Evolutionary conservation across 2,113 vertebrate species (phyloP).

Genomic region (Notarius quadriscutis): DNA sequence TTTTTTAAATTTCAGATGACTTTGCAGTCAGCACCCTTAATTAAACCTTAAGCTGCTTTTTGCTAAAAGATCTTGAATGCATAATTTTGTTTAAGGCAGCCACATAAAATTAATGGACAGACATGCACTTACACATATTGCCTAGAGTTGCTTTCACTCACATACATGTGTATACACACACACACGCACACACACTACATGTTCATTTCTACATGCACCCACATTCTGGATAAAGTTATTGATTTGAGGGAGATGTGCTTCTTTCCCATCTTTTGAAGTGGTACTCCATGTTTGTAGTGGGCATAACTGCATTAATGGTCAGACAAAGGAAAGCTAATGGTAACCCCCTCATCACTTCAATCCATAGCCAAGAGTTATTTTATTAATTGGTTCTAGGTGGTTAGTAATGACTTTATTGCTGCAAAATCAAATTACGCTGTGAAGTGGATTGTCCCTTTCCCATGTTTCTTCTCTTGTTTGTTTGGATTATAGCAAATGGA

Average conservation of each 20-base stretch:
- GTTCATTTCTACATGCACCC: slow-evolving; percentile 3
- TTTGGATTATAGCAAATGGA: slow-evolving; percentile 59
- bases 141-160: neutral
- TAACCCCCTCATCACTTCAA: slow-evolving; percentile 70
- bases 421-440: slow-evolving; percentile 68
- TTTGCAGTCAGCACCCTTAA: neutral
- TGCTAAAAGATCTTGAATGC: neutral
- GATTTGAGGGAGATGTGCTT: slow-evolving; percentile 64
- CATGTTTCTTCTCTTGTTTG: slow-evolving; percentile 60
- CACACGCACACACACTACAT: neutral
- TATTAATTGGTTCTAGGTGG: slow-evolving; percentile 73
- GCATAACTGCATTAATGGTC: slow-evolving; percentile 73
- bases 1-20: no score
- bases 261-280: slow-evolving; percentile 69
- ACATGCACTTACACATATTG: neutral
- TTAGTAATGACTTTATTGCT: slow-evolving; percentile 70
- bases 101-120: neutral
- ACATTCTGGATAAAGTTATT: slow-evolving; percentile 47
- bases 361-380: slow-evolving; percentile 66
- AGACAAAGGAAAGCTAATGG: slow-evolving; percentile 64
- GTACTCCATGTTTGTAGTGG: slow-evolving; percentile 65
- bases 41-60: neutral
- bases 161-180: neutral
- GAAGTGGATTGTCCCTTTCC: slow-evolving; percentile 56
- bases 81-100: neutral